Evolutionary conservation across 1,140 invertebrate species (phyloP).

Genomic region (Ridgeia piscesae): DNA sequence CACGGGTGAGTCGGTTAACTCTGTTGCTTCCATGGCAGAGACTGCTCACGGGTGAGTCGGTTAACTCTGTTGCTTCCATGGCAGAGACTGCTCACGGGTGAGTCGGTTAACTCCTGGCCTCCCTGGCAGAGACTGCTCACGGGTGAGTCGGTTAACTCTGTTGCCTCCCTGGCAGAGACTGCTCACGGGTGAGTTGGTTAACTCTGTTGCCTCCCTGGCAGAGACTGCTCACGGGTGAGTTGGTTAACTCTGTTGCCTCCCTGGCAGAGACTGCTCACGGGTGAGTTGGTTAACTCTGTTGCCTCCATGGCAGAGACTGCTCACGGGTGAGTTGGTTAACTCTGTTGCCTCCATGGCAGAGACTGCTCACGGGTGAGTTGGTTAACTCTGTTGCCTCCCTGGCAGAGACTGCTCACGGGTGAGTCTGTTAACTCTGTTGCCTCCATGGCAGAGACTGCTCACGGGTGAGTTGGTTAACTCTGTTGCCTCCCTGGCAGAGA

Average conservation of each 20-base stretch:
- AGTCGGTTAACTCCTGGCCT: background rate
- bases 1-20: constrained; percentile 51
- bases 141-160: too few species aligned
- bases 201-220: too few species aligned
- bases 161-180: constrained; percentile 17
- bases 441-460: constrained; percentile 80
- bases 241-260: constrained; percentile 65
- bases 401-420: too few species aligned
- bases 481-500: too few species aligned
- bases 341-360: constrained; percentile 15
- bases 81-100: constrained; percentile 77
- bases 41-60: too few species aligned
- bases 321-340: too few species aligned
- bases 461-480: constrained; percentile 46
- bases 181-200: constrained; percentile 59
- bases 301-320: too few species aligned
- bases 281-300: background rate
- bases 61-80: constrained; percentile 69
- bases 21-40: too few species aligned
- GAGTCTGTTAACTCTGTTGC: constrained; percentile 64
- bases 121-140: too few species aligned
- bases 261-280: constrained; percentile 81
- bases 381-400: too few species aligned
- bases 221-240: too few species aligned
- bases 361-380: constrained; percentile 59